Evolutionary conservation across 2,797 vertebrate species (phyloP).

Genomic region (Darevskia mixta): DNA sequence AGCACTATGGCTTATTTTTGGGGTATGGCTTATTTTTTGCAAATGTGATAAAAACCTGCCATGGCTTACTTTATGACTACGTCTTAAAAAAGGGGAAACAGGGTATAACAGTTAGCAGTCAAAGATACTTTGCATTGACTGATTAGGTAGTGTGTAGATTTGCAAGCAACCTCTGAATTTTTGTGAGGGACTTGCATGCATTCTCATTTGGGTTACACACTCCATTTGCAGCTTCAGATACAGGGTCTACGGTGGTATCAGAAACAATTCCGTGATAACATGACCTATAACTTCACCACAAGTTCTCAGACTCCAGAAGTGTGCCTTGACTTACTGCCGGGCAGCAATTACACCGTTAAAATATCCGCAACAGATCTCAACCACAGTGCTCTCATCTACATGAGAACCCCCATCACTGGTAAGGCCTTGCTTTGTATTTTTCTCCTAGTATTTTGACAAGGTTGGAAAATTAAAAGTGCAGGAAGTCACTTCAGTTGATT

Average conservation of each 20-base stretch:
- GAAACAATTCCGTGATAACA: conserved; percentile 81
- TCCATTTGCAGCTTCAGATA: conserved; percentile 82
- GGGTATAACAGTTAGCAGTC: not conserved
- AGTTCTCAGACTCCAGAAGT: conserved; percentile 77
- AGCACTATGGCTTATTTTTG: no score
- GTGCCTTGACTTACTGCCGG: conserved; percentile 88
- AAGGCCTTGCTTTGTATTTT: conserved; percentile 43
- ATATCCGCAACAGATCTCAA: conserved; percentile 82
- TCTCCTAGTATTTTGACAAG: not conserved
- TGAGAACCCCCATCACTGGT: conserved; percentile 79
- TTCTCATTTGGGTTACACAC: conserved; percentile 20
- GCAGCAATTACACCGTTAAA: conserved; percentile 91
- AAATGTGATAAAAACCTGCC: no score
- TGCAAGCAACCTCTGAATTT: not conserved
- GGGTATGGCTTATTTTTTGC: no score
- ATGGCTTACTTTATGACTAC: no score
- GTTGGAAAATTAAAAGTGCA: not conserved
- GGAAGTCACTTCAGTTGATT: not conserved
- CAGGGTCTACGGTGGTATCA: conserved; percentile 87
- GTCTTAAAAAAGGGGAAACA: no score
- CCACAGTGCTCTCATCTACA: conserved; percentile 76
- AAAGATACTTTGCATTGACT: not conserved
- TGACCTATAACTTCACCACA: conserved; percentile 78
- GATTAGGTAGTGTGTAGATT: not conserved
- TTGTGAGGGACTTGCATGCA: not conserved